A percentile compares a stretch with the other conserved stretches of the same genome.
Evolutionary conservation across 2,113 vertebrate genomes (phyloP).

Genomic region (Motacilla tschutschensis): DNA sequence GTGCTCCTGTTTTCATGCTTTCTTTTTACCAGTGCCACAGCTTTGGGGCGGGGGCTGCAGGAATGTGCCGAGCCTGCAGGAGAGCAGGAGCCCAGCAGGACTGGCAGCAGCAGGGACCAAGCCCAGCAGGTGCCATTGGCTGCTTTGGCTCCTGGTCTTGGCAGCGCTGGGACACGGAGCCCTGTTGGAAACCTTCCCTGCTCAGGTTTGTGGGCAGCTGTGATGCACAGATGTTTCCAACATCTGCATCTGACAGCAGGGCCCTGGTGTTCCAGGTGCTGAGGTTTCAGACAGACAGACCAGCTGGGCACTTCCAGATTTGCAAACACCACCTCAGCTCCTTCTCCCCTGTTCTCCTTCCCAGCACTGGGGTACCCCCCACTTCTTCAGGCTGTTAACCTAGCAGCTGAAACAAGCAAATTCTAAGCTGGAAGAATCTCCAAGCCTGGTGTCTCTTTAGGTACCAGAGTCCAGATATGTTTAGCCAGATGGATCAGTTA

Average conservation of each 20-base stretch:
- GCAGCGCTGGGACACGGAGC: neutral
- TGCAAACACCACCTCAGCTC: neutral
- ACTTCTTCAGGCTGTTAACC: neutral
- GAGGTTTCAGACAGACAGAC: neutral
- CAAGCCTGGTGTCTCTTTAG: neutral
- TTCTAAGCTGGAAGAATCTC: neutral
- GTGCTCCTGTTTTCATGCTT: neutral
- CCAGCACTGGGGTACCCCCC: no score
- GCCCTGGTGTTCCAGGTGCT: neutral
- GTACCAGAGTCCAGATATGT: neutral
- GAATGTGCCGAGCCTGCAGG: neutral
- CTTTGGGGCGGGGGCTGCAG: neutral
- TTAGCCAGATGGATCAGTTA: no score
- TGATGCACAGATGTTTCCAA: neutral
- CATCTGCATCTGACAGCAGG: neutral
- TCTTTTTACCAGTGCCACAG: neutral
- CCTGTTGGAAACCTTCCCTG: neutral
- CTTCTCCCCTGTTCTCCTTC: neutral
- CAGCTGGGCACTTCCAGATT: neutral
- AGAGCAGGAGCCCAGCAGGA: neutral
- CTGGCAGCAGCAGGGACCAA: neutral
- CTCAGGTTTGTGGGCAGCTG: neutral
- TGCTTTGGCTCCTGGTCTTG: neutral
- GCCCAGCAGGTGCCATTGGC: neutral
- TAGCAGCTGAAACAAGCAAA: neutral